phyloP scores from a whole-genome alignment of 2,888 invertebrate species.

The Leucozona laternaria region DNA sequence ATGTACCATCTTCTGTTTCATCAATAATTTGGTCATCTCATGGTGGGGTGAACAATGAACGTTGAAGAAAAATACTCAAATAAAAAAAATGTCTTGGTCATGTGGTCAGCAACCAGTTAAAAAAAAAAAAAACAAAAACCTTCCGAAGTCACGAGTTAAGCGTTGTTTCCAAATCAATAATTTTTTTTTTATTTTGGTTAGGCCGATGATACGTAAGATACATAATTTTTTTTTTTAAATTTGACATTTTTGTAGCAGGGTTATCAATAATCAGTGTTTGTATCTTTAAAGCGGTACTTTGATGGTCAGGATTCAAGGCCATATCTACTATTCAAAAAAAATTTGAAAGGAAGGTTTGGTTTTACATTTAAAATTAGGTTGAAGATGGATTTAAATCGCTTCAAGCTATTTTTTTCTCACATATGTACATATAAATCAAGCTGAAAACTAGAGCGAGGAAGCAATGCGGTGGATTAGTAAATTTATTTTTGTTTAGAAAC shows the following conservation, averaged over 20 bases:
- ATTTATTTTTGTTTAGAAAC: too few relatives aligned
- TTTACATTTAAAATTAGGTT: neutral
- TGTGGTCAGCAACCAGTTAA: constrained; percentile 38
- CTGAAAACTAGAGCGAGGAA: neutral
- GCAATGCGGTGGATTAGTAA: too few relatives aligned
- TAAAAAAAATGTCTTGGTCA: constrained; percentile 7
- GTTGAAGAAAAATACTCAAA: neutral
- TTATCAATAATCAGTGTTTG: neutral
- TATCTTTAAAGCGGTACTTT: neutral
- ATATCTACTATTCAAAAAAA: neutral
- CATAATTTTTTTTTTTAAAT: neutral
- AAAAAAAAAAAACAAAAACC: constrained; percentile 15
- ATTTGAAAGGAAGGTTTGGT: neutral
- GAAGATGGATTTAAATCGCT: neutral
- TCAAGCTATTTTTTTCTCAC: neutral
- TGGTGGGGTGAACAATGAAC: constrained; percentile 4
- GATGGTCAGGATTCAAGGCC: neutral
- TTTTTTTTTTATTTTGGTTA: neutral
- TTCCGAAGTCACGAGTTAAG: constrained; percentile 39
- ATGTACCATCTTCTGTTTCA: constrained; percentile 34
- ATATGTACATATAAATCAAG: neutral
- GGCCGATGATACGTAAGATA: neutral
- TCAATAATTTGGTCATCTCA: constrained; percentile 23
- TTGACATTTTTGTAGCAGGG: constrained; percentile 7
- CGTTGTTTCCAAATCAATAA: constrained; percentile 19